phyloP scores from a whole-genome alignment of 1,140 invertebrate species.

The Magallana gigas region DNA sequence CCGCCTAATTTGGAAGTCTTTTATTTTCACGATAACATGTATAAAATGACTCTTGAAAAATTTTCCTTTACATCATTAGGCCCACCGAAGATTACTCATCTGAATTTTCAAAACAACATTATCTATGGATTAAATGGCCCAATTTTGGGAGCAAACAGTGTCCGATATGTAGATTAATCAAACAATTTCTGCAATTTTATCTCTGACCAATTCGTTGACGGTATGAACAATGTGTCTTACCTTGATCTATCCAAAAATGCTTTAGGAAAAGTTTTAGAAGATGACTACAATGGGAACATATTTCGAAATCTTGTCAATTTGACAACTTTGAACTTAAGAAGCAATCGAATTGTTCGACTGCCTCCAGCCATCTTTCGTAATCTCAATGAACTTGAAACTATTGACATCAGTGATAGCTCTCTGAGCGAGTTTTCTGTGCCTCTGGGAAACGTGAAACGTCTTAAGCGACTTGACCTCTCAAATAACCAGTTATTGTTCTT shows the following conservation, averaged over 20 bases:
- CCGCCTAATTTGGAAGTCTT: background rate
- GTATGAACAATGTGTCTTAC: constrained; percentile 78
- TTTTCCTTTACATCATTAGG: background rate
- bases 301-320: background rate
- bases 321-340: background rate
- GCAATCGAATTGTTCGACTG: background rate
- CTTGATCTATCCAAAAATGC: constrained; percentile 59
- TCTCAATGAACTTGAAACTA: background rate
- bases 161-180: background rate
- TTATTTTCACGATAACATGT: constrained; percentile 10
- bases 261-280: background rate
- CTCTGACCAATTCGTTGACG: constrained; percentile 4
- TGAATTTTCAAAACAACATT: constrained; percentile 13
- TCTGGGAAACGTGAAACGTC: background rate
- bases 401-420: background rate
- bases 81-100: background rate
- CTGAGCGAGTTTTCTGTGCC: background rate
- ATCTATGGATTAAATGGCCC: background rate
- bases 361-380: background rate
- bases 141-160: background rate
- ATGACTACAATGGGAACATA: background rate
- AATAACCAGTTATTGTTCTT: constrained; percentile 7
- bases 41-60: background rate
- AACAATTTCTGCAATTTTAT: constrained; percentile 1
- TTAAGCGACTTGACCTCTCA: background rate